Evolutionary conservation across 2,888 invertebrate genomes (phyloP).

Genomic region (Bombylius discolor): DNA sequence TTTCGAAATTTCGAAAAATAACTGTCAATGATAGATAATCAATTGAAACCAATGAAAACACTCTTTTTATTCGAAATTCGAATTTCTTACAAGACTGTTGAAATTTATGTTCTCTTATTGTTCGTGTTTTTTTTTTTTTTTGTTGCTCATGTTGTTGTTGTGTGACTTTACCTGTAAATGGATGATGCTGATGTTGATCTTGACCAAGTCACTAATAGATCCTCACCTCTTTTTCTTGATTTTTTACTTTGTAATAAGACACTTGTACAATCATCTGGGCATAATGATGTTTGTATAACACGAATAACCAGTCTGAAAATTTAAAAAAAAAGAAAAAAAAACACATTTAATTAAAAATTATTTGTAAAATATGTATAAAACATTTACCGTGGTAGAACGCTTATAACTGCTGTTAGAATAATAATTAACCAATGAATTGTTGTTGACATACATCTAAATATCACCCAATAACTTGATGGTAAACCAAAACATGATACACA

Average conservation of each 20-base stretch:
- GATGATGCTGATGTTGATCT: conserved; percentile 47
- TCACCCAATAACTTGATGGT: conserved; percentile 79
- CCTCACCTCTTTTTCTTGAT: conserved; percentile 45
- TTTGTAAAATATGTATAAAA: conserved; percentile 3
- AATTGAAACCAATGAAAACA: too few relatives aligned
- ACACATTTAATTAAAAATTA: conserved; percentile 3
- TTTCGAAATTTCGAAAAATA: too few relatives aligned
- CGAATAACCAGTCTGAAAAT: conserved; percentile 51
- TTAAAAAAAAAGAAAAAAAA: neutral
- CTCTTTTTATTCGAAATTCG: too few relatives aligned
- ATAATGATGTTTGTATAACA: conserved; percentile 52
- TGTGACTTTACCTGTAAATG: conserved; percentile 42
- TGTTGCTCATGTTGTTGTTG: conserved; percentile 17
- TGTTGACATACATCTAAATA: conserved; percentile 60
- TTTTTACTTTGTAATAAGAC: conserved; percentile 50
- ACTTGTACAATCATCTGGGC: conserved; percentile 61
- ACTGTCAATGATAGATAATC: too few relatives aligned
- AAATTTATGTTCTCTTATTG: too few relatives aligned
- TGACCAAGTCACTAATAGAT: conserved; percentile 49
- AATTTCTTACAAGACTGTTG: too few relatives aligned
- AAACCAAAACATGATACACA: conserved; percentile 71
- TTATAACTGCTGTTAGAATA: conserved; percentile 59
- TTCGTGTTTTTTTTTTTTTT: neutral
- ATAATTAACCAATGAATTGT: conserved; percentile 73
- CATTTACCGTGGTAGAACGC: conserved; percentile 67